A percentile compares a stretch with the other conserved stretches of the same genome.
Conservation (phyloP, 2,113 vertebrate species). For the Ariopsis seemanni region DNA sequence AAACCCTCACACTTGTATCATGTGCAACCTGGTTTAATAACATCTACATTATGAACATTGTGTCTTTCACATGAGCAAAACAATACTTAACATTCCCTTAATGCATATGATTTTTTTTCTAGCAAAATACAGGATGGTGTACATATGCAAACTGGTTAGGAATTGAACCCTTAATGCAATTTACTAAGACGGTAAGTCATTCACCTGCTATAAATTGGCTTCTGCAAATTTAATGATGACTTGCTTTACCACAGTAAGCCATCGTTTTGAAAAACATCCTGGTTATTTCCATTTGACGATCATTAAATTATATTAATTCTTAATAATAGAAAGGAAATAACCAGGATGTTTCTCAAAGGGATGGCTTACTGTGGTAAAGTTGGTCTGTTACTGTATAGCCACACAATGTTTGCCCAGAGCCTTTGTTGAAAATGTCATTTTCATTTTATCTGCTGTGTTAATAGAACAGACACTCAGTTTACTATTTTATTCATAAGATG, state of each 20-base stretch:
- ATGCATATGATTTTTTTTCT: background rate
- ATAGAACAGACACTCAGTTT: background rate
- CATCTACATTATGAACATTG: background rate
- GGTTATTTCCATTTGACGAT: background rate
- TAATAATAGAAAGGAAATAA: background rate
- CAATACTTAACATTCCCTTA: background rate
- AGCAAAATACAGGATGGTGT: background rate
- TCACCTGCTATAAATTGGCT: background rate
- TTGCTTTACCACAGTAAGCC: too few relatives aligned
- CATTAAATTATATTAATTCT: background rate
- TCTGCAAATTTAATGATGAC: too few relatives aligned
- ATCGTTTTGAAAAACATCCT: too few relatives aligned
- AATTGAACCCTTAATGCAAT: background rate
- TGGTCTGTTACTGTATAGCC: background rate
- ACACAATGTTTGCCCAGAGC: background rate
- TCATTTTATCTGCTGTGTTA: background rate
- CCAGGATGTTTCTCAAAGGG: background rate
- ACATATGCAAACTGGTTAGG: background rate
- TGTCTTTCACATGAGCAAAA: background rate
- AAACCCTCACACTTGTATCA: too few relatives aligned
- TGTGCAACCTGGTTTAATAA: background rate
- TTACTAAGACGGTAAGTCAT: background rate
- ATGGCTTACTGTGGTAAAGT: background rate
- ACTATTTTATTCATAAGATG: too few relatives aligned
- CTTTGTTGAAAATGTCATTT: background rate